Base-by-base conservation (phyloP, 2,888 invertebrate genomes). In the Zele albiditarsus region DNA sequence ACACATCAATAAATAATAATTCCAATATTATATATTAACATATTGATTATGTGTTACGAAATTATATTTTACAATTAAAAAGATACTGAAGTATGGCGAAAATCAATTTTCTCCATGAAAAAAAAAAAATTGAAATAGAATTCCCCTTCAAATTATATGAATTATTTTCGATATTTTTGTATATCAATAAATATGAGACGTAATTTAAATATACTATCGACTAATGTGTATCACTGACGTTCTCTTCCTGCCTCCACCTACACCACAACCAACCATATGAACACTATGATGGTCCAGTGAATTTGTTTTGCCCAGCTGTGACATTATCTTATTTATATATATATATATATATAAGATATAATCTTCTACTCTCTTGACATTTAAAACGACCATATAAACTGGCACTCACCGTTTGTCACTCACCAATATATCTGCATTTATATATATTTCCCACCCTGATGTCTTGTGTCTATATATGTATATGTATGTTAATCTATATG, bases 181-280 rank as follows among this genome's bases (percentile, higher is more conserved):
- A 2, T 8, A 31, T 31, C 31, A 2, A 2, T 31, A 8, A 31
- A 31, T 31, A 38, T 83, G 80, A 83, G 83, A 86, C 83, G 79
- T 79, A 82, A 84, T 83, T 81, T 74, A 72, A 57, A 74, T 74
- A 73, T 77, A 62, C 77, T 74, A 78, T 78, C 80, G 80, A 80
- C 1, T 83, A 16, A n/a, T 46, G 16, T 79, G 81, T 83, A 83
- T 85, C 83, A 84, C 82, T 78, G 72, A 80, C 83, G 81, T 82
- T 82, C 77, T 78, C 8, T 38, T 38, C 80, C 69, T 65, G 67
- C 75, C 71, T 73, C 81, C 78, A 46, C 16, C 46, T 46, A 16
- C 46, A 46, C 46, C 0, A n/a, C n/a, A n/a, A n/a, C n/a, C 46
- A 46, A 46, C 16, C 46, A 46, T 16, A 46, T 20, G n/a, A n/a